Evolutionary conservation across 2,888 invertebrate species (phyloP), one percentile per base, ranked within the genome.

Genomic region (Cephus pulcher): DNA sequence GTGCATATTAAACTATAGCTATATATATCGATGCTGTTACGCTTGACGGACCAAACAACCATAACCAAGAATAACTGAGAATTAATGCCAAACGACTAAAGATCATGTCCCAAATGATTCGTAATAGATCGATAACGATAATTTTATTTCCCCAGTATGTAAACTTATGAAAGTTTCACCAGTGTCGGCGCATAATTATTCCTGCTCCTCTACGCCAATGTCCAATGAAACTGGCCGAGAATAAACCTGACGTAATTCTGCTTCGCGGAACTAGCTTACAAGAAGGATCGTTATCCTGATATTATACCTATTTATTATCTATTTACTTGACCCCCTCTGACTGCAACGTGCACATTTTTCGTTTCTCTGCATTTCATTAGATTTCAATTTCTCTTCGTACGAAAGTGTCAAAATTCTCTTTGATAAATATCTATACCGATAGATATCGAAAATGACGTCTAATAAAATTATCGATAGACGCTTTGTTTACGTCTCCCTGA

Each of bases 1-100:
- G 90, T 84, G 75, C 56, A 75, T 23, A 9, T 6, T 23, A 56
- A 23, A 23, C 40, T 56, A 56, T 23, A 56, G 15, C 40, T 56
- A 23, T 56, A 56, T 56, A 56, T 56, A 56, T 56, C 40, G 15
- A 56, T 23, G 40, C 40, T 6, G 2, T 23, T 23, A 23, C 40
- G 40, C 23, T 56, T 1, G 6, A 23, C 40, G 23, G 23, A 56
- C 1, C 2, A 40, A 23, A 0, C 15, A 23, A 6, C 23, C 9
- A 23, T 56, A 56, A 56, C 23, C 23, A 56, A 56, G 9, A 56
- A 56, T 56, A 23, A 40, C 6, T 12, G 4, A 40, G 1, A 40
- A 56, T 56, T 56, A 56, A 56, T 23, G 9, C 0, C 0, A 23
- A 56, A 56, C 23, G 1, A 56, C 23, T 56, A 56, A 56, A 9